Evolutionary conservation across 2,797 vertebrate genomes (phyloP).

Genomic region (Gobionotothen gibberifrons): DNA sequence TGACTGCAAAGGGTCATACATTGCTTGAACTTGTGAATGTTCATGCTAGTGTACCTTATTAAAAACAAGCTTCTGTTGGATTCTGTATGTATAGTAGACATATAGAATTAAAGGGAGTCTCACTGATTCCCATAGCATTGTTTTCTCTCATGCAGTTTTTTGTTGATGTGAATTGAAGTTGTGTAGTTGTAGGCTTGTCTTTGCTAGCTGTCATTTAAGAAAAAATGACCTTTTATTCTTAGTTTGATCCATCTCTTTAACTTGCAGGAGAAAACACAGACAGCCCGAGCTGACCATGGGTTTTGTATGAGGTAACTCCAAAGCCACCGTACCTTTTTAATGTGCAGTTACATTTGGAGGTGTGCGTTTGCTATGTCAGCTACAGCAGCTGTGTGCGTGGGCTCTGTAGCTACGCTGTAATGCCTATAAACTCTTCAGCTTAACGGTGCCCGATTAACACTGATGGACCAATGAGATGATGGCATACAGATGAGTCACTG

Average conservation of each 20-base stretch:
- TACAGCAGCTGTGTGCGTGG: neutral
- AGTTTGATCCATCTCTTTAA: neutral
- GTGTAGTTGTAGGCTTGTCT: neutral
- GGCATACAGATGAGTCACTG: neutral
- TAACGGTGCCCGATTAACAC: too few relatives aligned
- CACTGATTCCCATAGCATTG: neutral
- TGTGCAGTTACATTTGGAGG: neutral
- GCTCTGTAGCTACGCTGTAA: neutral
- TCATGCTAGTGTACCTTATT: neutral
- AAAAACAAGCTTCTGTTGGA: constrained; percentile 1
- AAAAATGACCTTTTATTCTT: neutral
- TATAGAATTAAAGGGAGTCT: neutral
- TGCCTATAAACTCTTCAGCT: too few relatives aligned
- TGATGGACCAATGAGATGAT: neutral
- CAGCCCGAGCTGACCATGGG: neutral
- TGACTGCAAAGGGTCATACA: neutral
- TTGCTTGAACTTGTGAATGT: neutral
- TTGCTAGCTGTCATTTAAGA: neutral
- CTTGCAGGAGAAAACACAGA: neutral
- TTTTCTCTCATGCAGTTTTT: constrained; percentile 5
- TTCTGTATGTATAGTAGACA: neutral
- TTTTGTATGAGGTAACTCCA: neutral
- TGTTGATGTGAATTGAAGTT: neutral
- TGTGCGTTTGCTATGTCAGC: neutral
- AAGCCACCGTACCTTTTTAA: neutral